phyloP scores from a whole-genome alignment of 1,140 invertebrate genomes.

The Argopecten irradians region DNA sequence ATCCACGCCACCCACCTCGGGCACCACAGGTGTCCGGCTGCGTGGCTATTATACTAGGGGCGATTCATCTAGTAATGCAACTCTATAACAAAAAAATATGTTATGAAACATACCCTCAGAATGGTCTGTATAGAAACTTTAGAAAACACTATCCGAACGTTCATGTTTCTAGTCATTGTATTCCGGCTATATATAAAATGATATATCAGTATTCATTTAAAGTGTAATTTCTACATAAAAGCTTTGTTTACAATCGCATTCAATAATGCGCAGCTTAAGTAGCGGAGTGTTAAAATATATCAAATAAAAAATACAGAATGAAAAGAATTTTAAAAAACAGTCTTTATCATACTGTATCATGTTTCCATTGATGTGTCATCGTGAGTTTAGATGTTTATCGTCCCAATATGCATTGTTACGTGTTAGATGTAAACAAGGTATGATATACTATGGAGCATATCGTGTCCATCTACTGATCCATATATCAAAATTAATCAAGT shows the following conservation, averaged over 20 bases:
- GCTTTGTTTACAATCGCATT: not conserved
- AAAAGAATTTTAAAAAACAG: not conserved
- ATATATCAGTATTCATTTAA: not conserved
- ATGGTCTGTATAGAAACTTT: not conserved
- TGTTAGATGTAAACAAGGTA: not conserved
- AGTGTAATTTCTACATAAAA: not conserved
- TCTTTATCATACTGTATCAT: not conserved
- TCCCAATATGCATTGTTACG: not conserved
- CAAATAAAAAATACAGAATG: not conserved
- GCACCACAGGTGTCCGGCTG: not conserved
- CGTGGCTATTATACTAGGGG: not conserved
- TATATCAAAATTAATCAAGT: conserved; percentile 11
- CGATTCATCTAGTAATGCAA: not conserved
- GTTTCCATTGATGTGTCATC: not conserved
- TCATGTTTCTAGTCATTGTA: not conserved
- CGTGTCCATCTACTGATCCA: not conserved
- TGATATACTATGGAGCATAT: not conserved
- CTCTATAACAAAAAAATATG: not conserved
- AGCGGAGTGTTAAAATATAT: not conserved
- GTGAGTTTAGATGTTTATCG: not conserved
- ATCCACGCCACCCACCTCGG: not conserved
- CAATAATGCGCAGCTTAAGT: not conserved
- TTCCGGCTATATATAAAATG: not conserved
- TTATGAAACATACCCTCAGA: not conserved
- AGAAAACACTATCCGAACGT: not conserved